A percentile compares a stretch with the other conserved stretches of the same genome.
Evolutionary conservation across 2,113 vertebrate genomes (phyloP).

Genomic region (Natator depressus): DNA sequence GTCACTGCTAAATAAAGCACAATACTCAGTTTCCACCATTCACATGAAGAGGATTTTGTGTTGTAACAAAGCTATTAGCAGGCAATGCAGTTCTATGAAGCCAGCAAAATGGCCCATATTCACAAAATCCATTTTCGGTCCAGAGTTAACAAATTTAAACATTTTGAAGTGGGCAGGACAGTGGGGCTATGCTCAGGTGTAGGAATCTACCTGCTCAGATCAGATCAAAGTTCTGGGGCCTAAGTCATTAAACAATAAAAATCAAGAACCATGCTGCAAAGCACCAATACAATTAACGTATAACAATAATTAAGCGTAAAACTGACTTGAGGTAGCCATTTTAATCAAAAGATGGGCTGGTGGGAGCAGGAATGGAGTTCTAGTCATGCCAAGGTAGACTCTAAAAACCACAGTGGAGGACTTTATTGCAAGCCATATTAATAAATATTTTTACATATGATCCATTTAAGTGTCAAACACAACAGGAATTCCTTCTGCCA

Average conservation of each 20-base stretch:
- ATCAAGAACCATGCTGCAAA: not conserved
- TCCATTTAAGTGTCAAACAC: not conserved
- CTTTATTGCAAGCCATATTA: not conserved
- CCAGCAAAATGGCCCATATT: not conserved
- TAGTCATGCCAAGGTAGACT: not conserved
- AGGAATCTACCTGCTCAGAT: not conserved
- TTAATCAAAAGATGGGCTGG: not conserved
- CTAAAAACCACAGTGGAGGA: not conserved
- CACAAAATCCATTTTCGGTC: not conserved
- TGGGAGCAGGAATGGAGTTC: not conserved
- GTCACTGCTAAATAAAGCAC: not conserved
- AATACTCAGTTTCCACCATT: not conserved
- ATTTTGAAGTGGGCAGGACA: not conserved
- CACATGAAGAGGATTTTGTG: not conserved
- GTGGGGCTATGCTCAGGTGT: not conserved
- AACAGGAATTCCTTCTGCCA: not conserved
- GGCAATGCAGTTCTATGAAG: not conserved
- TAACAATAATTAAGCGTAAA: not conserved
- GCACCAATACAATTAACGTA: not conserved
- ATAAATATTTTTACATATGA: not conserved
- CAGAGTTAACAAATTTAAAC: not conserved
- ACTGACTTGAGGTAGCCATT: not conserved
- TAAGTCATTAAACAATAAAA: not conserved
- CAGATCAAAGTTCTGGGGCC: not conserved
- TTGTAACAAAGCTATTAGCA: not conserved